A percentile compares a stretch with the other conserved stretches of the same genome.
phyloP scores from a whole-genome alignment of 2,888 invertebrate genomes.

The Heliothis peltigera region DNA sequence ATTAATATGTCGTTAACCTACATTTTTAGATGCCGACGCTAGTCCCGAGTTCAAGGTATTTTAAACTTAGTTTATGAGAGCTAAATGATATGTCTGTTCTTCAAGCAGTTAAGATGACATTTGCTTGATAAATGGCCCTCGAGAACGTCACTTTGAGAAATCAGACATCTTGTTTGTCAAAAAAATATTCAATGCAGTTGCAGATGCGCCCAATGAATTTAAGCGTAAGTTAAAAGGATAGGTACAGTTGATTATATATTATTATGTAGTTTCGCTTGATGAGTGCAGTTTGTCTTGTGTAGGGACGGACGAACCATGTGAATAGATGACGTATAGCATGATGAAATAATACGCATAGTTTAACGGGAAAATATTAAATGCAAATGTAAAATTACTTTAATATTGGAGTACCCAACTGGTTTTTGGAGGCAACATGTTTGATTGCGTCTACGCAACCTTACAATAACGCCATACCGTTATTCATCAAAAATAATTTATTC shows the following conservation, averaged over 20 bases:
- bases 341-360: no score
- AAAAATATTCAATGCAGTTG: neutral
- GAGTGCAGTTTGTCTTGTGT: no score
- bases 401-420: neutral
- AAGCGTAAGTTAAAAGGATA: neutral
- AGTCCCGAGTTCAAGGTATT: constrained; percentile 56
- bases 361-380: no score
- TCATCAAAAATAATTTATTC: constrained; percentile 37
- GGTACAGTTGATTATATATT: no score
- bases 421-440: neutral
- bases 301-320: no score
- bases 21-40: constrained; percentile 34
- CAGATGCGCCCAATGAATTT: neutral
- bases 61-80: constrained; percentile 37
- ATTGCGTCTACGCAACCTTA: neutral
- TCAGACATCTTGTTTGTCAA: neutral
- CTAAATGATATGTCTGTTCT: constrained; percentile 47
- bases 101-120: constrained; percentile 21
- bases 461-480: constrained; percentile 18
- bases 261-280: no score
- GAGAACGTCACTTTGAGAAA: constrained; percentile 11
- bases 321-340: no score
- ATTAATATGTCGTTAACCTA: constrained; percentile 62
- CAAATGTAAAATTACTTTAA: neutral
- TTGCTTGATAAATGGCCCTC: constrained; percentile 11